Base-by-base conservation (phyloP, 1,140 invertebrate genomes). In the Eriocheir sinensis region DNA sequence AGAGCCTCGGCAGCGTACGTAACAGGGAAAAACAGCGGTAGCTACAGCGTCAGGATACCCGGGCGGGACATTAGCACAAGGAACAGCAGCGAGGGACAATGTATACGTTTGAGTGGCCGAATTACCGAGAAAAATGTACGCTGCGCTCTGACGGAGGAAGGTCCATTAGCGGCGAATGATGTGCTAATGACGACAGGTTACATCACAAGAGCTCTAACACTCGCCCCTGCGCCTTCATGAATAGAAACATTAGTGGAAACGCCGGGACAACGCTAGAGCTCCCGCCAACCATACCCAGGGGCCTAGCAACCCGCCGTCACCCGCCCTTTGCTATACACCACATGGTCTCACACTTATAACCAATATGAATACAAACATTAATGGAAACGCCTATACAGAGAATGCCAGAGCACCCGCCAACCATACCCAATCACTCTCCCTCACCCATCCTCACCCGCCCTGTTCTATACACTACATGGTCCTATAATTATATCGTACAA, bases 181-280 rank as follows among this genome's bases (percentile, higher is more conserved):
- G 60, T 72, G 60, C 21, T 72, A 72, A 72, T 72, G 60, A 72
- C 27, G n/a, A 21, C 60, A 72, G 9, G 60, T 72, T n/a, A 72
- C 60, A 72, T 72, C 60, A 72, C 27, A 72, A n/a, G 60, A 72
- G 0, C 21, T 72, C 21, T 72, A 72, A 72, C 21, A 17, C 27
- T 72, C 27, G 60, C n/a, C 60, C 21, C 60, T 72, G 21, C 27
- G 21, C n/a, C 60, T 27, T 72, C 60, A 72, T 72, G 60, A 72
- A 72, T 72, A n/a, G 21, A 72, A 72, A 72, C 60, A 72, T 72
- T 72, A n/a, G 60, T 72, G 60, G 60, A n/a, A n/a, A 72, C 60
- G 27, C 60, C 60, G 60, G n/a, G 0, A 72, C 60, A 72, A 4
- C 60, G 27, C 12, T 21, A n/a, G n/a, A n/a, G n/a, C n/a, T n/a